Conservation (phyloP, 2,888 invertebrate species). For the Volucella inanis region DNA sequence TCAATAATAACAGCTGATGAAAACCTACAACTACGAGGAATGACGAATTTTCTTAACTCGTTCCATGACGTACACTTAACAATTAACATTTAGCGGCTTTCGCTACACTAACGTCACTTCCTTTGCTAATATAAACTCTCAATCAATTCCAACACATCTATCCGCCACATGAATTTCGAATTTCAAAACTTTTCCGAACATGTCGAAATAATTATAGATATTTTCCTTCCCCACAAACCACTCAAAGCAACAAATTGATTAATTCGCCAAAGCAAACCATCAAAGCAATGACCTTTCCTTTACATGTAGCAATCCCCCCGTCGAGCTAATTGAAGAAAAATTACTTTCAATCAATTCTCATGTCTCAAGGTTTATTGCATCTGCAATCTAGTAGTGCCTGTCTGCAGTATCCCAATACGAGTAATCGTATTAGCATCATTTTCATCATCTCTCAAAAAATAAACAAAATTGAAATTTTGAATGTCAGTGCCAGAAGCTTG, state of each 20-base stretch:
- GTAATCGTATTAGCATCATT: no score
- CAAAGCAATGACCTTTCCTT: no score
- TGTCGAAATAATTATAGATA: constrained; percentile 32
- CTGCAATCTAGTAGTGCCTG: no score
- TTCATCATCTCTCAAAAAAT: no score
- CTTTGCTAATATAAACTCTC: constrained; percentile 38
- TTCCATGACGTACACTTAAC: neutral
- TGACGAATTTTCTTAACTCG: neutral
- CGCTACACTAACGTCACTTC: constrained; percentile 34
- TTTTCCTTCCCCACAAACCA: neutral
- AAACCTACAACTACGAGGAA: no score
- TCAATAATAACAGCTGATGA: no score
- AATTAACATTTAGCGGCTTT: no score
- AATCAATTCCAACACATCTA: constrained; percentile 28
- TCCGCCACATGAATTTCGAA: constrained; percentile 8
- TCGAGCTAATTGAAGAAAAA: constrained; percentile 22
- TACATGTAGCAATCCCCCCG: neutral
- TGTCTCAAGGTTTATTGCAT: neutral
- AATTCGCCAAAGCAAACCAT: no score
- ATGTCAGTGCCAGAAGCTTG: no score
- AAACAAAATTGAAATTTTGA: no score
- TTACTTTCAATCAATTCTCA: constrained; percentile 26
- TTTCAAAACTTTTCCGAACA: constrained; percentile 25
- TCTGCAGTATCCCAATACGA: no score
- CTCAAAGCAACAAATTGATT: no score